phyloP scores from a whole-genome alignment of 2,888 invertebrate genomes.

The Polymixis lichenea region DNA sequence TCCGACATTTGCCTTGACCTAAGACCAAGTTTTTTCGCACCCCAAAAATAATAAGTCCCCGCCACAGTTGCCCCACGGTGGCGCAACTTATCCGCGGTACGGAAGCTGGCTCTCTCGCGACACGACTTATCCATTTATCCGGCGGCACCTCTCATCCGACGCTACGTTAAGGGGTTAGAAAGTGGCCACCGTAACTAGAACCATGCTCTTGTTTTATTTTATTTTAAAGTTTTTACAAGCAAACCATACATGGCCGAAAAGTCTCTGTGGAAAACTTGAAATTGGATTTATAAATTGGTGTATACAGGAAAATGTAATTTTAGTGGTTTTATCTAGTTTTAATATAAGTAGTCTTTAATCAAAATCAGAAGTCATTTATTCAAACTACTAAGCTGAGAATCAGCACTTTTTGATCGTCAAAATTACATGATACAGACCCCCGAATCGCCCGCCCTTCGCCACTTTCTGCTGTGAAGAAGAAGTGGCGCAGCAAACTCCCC shows the following conservation, averaged over 20 bases:
- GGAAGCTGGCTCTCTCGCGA: conserved; percentile 83
- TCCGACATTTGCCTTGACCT: background rate
- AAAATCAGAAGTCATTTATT: too few species aligned
- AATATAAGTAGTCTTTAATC: too few species aligned
- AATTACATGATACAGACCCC: too few species aligned
- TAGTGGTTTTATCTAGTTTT: too few species aligned
- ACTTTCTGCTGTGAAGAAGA: too few species aligned
- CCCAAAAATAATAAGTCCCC: background rate
- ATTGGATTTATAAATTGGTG: background rate
- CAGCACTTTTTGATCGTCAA: too few species aligned
- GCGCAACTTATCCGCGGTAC: conserved; percentile 58
- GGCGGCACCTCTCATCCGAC: conserved; percentile 75
- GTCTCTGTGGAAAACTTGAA: background rate
- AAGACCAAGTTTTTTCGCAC: background rate
- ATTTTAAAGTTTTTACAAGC: conserved; percentile 52
- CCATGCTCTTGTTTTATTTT: conserved; percentile 50
- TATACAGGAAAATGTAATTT: too few species aligned
- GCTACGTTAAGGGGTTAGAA: conserved; percentile 80
- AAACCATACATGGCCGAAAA: conserved; percentile 10
- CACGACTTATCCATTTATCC: conserved; percentile 89
- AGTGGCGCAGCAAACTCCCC: too few species aligned
- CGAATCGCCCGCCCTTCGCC: too few species aligned
- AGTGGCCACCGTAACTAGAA: conserved; percentile 64
- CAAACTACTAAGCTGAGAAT: too few species aligned
- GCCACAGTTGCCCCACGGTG: conserved; percentile 49